Percentiles rank a stretch among this genome's conserved stretches.
These are phyloP conservation scores for Vicugna pacos DNA, from an alignment of 2,113 vertebrate genomes.

Conservation along the genomic window DNA sequence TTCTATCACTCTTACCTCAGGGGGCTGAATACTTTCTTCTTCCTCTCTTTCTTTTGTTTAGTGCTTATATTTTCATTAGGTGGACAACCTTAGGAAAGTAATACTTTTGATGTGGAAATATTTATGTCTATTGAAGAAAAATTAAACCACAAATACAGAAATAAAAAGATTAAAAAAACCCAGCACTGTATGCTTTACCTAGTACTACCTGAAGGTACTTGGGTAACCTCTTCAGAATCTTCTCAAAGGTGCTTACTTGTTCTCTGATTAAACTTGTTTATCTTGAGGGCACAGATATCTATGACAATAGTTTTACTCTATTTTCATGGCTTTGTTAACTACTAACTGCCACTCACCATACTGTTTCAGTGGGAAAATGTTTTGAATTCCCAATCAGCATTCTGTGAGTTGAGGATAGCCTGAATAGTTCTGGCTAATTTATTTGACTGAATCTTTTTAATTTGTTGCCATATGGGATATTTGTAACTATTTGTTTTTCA, in stretches of 20 bases:
- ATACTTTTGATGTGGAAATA: not conserved
- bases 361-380: not conserved
- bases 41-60: not conserved
- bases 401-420: not conserved
- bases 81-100: not conserved
- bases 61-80: slow-evolving; percentile 34
- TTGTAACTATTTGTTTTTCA: slow-evolving; percentile 35
- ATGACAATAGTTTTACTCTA: not conserved
- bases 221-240: not conserved
- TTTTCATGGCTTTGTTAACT: not conserved
- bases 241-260: not conserved
- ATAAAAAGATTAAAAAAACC: not conserved
- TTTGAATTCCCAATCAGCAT: not conserved
- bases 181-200: not conserved
- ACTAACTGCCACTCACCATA: not conserved
- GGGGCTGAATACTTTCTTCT: not conserved
- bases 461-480: slow-evolving; percentile 20
- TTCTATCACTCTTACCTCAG: not conserved
- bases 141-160: not conserved
- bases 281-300: not conserved
- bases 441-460: slow-evolving; percentile 30
- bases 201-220: not conserved
- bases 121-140: not conserved
- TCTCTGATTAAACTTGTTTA: not conserved
- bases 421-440: slow-evolving; percentile 7